Base-by-base conservation (phyloP, 2,888 invertebrate genomes). In the Coecobrya sp. region DNA sequence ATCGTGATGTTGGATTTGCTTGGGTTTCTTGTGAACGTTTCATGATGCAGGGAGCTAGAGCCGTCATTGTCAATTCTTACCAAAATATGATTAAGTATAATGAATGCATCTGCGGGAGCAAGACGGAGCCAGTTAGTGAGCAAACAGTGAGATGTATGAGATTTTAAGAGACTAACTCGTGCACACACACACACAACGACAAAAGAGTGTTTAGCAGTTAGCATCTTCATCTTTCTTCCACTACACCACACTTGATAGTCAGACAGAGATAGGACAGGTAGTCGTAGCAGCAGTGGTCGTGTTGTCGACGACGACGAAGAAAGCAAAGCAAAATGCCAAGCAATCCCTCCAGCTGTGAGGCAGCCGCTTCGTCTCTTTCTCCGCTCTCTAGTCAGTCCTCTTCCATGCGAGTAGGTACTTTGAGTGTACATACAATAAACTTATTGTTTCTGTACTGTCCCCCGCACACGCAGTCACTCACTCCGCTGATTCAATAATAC, bases 331-430 rank as follows among this genome's bases (percentile, higher is more conserved):
- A 73, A 73, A 42, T 45, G 22, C 79, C 13, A 55, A 91, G 91
- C 65, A 86, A 91, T 81, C 91, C 91, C 91, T 86, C 91, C 91
- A 91, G 91, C 91, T 91, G 91, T 79, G 91, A 86, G 52, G 45
- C 88, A 45, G 55, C 88, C 25, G 25, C 88, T 79, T 62, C 36
- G 65, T 65, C 85, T 65, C 25, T 45, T 36, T 62, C 10, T 84
- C 30, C 42, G 27, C n/a, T 30, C 49, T 1, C 52, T 45, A 8
- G 25, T 45, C 65, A 65, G 11, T n/a, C 36, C 22, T 16, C n/a
- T 73, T 73, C 62, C 85, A 16, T 82, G 36, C 59, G 45, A 49
- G 45, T 42, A 5, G 22, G 13, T 49, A 42, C 42, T 76, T 49
- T 76, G 16, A 27, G 27, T 30, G 30, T n/a, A 36, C 36, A 68